These are phyloP conservation scores for Catotricha subobsoleta DNA, from an alignment of 2,888 invertebrate species.

Conservation along the genomic window DNA sequence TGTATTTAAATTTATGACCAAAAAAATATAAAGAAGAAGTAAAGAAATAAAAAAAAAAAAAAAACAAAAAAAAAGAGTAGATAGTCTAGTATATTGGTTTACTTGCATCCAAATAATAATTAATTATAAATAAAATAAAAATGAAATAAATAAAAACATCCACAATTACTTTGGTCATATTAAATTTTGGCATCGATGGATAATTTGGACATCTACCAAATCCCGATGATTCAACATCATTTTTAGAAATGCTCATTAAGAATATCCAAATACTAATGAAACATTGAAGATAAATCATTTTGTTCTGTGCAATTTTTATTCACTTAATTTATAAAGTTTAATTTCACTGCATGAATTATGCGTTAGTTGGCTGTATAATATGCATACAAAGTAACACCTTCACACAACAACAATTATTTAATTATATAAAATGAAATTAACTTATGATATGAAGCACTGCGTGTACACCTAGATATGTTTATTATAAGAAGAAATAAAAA, in stretches of 20 bases:
- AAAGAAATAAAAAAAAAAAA: not conserved
- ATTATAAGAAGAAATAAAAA: no score
- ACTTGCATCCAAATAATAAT: not conserved
- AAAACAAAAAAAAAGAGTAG: not conserved
- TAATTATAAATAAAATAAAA: not conserved
- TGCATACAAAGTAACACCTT: no score
- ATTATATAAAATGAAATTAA: no score
- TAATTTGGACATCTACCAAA: slow-evolving; percentile 51
- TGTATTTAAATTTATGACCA: no score
- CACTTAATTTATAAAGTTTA: not conserved
- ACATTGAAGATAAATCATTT: not conserved
- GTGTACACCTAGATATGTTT: no score
- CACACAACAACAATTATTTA: no score
- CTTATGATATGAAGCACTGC: no score
- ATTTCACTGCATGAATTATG: no score
- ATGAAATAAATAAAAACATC: not conserved
- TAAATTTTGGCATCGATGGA: slow-evolving; percentile 44
- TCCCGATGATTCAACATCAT: slow-evolving; percentile 21
- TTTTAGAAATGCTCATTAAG: not conserved
- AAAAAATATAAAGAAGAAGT: no score
- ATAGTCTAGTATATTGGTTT: no score
- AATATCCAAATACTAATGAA: not conserved
- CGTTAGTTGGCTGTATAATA: no score
- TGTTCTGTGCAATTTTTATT: not conserved
- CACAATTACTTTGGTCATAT: slow-evolving; percentile 39